phyloP scores from a whole-genome alignment of 2,888 invertebrate genomes.

The Emmelina monodactyla region DNA sequence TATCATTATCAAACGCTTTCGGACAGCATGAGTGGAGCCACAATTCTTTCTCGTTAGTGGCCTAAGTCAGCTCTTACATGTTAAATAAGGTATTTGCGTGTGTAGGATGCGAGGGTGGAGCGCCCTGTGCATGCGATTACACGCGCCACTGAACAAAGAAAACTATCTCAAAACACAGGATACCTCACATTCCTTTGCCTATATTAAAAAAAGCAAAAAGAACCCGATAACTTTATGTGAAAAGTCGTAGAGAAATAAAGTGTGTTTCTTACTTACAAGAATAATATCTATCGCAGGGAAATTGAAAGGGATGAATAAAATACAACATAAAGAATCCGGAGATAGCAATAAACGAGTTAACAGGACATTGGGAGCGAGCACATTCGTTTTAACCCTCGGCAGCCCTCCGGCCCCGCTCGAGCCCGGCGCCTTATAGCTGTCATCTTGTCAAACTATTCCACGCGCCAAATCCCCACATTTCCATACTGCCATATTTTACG shows the following conservation, averaged over 20 bases:
- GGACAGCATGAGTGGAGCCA: slow-evolving; percentile 38
- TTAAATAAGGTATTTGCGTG: slow-evolving; percentile 8
- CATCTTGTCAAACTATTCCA: slow-evolving; percentile 58
- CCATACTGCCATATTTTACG: slow-evolving; percentile 60
- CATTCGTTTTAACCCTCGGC: slow-evolving; percentile 22
- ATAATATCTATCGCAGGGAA: neutral
- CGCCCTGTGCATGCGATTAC: slow-evolving; percentile 38
- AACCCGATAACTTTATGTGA: neutral
- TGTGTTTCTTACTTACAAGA: neutral
- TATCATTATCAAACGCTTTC: slow-evolving; percentile 45
- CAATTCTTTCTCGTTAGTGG: slow-evolving; percentile 33
- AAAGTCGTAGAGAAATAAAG: neutral
- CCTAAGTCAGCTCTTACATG: slow-evolving; percentile 16
- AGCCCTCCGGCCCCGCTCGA: slow-evolving; percentile 13
- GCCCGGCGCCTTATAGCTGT: slow-evolving; percentile 49
- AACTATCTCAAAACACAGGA: slow-evolving; percentile 25
- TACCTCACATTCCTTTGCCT: slow-evolving; percentile 26
- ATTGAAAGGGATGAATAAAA: slow-evolving; percentile 15
- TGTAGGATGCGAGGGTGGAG: slow-evolving; percentile 9
- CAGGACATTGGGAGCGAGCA: slow-evolving; percentile 26
- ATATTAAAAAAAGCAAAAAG: slow-evolving; percentile 24
- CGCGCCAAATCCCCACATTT: slow-evolving; percentile 54
- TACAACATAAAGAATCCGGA: slow-evolving; percentile 26
- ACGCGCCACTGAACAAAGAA: slow-evolving; percentile 44
- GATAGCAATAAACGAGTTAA: slow-evolving; percentile 44